These are phyloP conservation scores for Bolborhynchus lineola DNA, from an alignment of 2,113 vertebrate genomes.

Conservation along the genomic window DNA sequence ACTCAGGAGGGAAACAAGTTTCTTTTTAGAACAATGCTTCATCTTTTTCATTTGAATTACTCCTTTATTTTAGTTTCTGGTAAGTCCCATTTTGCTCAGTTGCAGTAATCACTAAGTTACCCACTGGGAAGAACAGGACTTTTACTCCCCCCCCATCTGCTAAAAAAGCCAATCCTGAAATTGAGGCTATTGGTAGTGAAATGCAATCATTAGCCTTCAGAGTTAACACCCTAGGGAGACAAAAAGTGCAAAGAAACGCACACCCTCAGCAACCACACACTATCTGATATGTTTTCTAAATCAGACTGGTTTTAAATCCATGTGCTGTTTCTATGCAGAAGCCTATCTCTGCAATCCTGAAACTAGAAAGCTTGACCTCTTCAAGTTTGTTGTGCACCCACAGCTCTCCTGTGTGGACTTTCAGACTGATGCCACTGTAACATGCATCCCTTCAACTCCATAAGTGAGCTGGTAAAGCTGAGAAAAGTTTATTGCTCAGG, in stretches of 20 bases:
- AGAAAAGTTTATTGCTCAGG: neutral
- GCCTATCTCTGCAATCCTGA: neutral
- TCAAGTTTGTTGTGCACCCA: neutral
- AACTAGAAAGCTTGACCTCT: neutral
- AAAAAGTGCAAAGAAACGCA: neutral
- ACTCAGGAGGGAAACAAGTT: neutral
- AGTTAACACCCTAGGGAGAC: neutral
- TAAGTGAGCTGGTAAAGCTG: neutral
- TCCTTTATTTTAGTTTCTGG: neutral
- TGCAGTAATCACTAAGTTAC: neutral
- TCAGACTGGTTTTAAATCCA: neutral
- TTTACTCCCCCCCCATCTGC: neutral
- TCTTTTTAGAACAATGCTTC: neutral
- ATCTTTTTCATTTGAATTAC: neutral
- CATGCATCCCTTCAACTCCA: neutral
- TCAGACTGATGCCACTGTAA: neutral
- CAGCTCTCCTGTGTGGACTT: neutral
- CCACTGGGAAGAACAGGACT: neutral
- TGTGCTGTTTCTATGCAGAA: neutral
- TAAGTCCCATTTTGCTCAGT: neutral
- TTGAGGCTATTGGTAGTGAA: neutral
- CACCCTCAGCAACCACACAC: rapidly evolving
- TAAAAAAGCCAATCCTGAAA: neutral
- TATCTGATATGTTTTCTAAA: neutral
- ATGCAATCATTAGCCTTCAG: neutral